phyloP scores from a whole-genome alignment of 2,797 vertebrate genomes.

The Sebastiscus tertius region DNA sequence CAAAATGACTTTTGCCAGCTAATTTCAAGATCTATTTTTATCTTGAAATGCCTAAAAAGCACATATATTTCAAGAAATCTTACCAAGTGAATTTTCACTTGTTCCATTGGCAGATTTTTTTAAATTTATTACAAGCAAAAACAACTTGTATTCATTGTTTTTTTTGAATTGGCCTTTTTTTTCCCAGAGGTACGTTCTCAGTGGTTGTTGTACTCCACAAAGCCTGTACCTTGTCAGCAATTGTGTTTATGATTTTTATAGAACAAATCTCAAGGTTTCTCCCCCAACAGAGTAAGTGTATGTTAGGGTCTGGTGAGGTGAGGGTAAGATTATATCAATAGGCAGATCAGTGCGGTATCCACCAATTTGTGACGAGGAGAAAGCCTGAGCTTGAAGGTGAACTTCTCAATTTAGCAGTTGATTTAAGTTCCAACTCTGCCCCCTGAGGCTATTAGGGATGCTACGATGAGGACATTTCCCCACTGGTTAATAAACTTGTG shows the following conservation, averaged over 20 bases:
- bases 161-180: too few relatives aligned
- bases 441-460: not conserved
- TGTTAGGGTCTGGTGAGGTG: not conserved
- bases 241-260: conserved; percentile 1
- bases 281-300: not conserved
- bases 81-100: too few relatives aligned
- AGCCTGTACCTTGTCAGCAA: not conserved
- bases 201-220: not conserved
- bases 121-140: too few relatives aligned
- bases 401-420: not conserved
- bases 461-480: too few relatives aligned
- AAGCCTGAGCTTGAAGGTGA: not conserved
- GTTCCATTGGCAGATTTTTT: too few relatives aligned
- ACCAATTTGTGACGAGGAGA: not conserved
- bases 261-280: not conserved
- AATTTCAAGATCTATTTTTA: too few relatives aligned
- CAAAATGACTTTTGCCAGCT: too few relatives aligned
- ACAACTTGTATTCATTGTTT: too few relatives aligned
- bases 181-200: not conserved
- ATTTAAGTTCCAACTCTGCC: not conserved
- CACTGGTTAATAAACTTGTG: too few relatives aligned
- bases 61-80: too few relatives aligned
- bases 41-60: too few relatives aligned
- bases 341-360: not conserved
- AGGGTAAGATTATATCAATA: conserved; percentile 5